Percentiles rank a stretch among this genome's conserved stretches.
Conservation (phyloP, 2,113 vertebrate genomes). For the Xenopus tropicalis region UCB_Xtro_10.0 CM004449.2:88426501-88427000, state of each 20-base stretch:
- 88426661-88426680: constrained; percentile 4
- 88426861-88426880: too few relatives aligned
- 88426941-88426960: too few relatives aligned
- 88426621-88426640: constrained; percentile 9
- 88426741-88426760: constrained; percentile 2
- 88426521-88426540: constrained; percentile 23
- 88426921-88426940: too few relatives aligned
- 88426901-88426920: too few relatives aligned
- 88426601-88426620: constrained; percentile 4
- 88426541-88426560: constrained; percentile 15
- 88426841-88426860: too few relatives aligned
- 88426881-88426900: too few relatives aligned
- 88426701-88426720: constrained; percentile 13
- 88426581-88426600: not conserved
- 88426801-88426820: not conserved
- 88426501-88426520: constrained; percentile 6
- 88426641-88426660: not conserved
- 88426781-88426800: not conserved
- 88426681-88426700: constrained; percentile 14
- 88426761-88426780: not conserved
- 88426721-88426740: constrained; percentile 8
- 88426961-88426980: too few relatives aligned
- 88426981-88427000: too few relatives aligned
- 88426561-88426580: not conserved
- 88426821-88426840: too few relatives aligned